Evolutionary conservation across 92 coral and sea anemone species (phyloP).

Genomic region (Pocillopora grandis): DNA sequence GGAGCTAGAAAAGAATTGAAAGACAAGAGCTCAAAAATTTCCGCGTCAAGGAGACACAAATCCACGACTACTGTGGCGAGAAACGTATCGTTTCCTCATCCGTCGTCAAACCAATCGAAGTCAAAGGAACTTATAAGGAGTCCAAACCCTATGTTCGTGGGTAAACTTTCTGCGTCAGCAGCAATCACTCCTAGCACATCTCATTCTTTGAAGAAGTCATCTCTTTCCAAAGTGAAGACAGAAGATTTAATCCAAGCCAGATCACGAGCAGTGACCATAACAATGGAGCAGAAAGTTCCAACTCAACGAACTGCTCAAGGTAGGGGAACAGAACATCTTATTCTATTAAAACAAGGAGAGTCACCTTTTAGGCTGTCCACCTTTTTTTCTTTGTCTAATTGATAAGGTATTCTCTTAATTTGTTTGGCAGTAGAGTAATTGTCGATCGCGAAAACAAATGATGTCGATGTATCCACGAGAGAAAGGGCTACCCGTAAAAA

Average conservation of each 20-base stretch:
- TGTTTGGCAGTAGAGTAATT: too few relatives aligned
- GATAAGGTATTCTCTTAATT: too few relatives aligned
- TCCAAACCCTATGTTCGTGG: neutral
- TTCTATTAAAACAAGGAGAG: neutral
- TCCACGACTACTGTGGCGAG: neutral
- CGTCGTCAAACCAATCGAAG: neutral
- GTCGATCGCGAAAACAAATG: too few relatives aligned
- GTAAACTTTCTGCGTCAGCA: neutral
- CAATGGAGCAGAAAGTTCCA: neutral
- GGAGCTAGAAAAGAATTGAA: neutral
- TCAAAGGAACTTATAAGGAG: neutral
- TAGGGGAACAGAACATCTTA: neutral
- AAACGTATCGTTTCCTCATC: neutral
- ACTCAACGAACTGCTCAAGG: too few relatives aligned
- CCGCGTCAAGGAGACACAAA: neutral
- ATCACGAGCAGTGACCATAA: neutral
- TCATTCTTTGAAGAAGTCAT: neutral
- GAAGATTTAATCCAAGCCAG: neutral
- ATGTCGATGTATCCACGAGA: too few relatives aligned
- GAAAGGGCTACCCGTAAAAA: too few relatives aligned
- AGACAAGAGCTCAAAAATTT: neutral
- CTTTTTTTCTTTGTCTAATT: too few relatives aligned
- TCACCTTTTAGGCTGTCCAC: neutral
- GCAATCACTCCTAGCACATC: neutral
- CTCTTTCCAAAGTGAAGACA: neutral